These are phyloP conservation scores for Rhogogaster chlorosoma DNA, from an alignment of 2,888 invertebrate genomes.

Conservation along the genomic window DNA sequence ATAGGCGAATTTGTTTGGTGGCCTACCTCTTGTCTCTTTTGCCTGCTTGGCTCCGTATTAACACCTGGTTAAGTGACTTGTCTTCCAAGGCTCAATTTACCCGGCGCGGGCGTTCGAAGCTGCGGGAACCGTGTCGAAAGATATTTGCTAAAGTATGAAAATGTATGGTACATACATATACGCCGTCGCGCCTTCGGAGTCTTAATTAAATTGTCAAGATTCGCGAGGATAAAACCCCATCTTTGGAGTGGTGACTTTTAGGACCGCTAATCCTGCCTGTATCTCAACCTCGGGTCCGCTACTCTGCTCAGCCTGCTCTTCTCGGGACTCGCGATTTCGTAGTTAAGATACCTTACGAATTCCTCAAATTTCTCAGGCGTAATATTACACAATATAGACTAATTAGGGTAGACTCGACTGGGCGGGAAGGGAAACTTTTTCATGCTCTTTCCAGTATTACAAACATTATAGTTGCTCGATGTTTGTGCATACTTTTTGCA, in stretches of 20 bases:
- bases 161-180: neutral
- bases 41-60: neutral
- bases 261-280: conserved; percentile 6
- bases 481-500: neutral
- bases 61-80: neutral
- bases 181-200: neutral
- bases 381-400: neutral
- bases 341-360: neutral
- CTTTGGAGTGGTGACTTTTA: neutral
- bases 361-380: conserved; percentile 2
- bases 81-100: conserved; percentile 4
- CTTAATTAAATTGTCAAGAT: conserved; percentile 7
- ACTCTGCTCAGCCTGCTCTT: neutral
- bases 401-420: neutral
- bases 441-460: neutral
- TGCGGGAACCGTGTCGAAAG: neutral
- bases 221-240: neutral
- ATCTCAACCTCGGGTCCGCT: neutral
- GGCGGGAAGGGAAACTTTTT: neutral
- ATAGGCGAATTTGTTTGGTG: neutral
- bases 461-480: neutral
- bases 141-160: neutral
- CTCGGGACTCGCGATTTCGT: conserved; percentile 9
- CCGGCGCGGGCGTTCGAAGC: neutral
- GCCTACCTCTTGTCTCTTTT: neutral